phyloP scores from a whole-genome alignment of 2,888 invertebrate genomes.

The Gastrophysa polygoni region DNA sequence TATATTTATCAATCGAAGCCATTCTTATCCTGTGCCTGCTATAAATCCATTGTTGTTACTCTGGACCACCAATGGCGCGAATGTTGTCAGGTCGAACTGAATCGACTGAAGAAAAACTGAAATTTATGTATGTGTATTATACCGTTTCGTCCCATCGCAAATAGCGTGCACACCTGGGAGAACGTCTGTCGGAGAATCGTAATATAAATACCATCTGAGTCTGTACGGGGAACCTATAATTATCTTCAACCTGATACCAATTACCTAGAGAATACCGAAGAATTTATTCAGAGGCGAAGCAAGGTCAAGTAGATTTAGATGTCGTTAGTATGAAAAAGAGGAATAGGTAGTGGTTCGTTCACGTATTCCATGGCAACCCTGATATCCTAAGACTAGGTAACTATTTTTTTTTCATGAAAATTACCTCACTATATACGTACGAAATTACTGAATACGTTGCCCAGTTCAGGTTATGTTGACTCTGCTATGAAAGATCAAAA shows the following conservation, averaged over 20 bases:
- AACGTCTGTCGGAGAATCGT: slow-evolving; percentile 15
- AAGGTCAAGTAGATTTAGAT: neutral
- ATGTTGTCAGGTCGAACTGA: neutral
- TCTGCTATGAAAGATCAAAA: too few relatives aligned
- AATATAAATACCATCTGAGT: slow-evolving; percentile 14
- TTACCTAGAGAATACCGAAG: slow-evolving; percentile 13
- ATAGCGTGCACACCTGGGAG: slow-evolving; percentile 24
- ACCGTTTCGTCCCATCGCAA: slow-evolving; percentile 8
- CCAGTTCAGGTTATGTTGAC: too few relatives aligned
- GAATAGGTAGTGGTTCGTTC: neutral
- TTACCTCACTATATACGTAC: too few relatives aligned
- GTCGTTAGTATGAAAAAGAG: neutral
- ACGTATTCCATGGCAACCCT: neutral
- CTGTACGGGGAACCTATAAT: slow-evolving; percentile 17
- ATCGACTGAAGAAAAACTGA: neutral
- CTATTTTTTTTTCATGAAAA: too few relatives aligned
- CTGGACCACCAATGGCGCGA: slow-evolving; percentile 14
- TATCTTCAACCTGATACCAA: slow-evolving; percentile 16
- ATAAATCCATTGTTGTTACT: neutral
- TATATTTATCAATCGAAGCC: too few relatives aligned
- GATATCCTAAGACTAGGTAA: neutral
- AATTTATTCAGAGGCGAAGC: neutral
- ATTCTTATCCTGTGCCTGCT: too few relatives aligned
- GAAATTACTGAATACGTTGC: too few relatives aligned
- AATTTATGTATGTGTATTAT: slow-evolving; percentile 1